Evolutionary conservation across 2,888 invertebrate genomes (phyloP).

Genomic region (Mesoligia furuncula): DNA sequence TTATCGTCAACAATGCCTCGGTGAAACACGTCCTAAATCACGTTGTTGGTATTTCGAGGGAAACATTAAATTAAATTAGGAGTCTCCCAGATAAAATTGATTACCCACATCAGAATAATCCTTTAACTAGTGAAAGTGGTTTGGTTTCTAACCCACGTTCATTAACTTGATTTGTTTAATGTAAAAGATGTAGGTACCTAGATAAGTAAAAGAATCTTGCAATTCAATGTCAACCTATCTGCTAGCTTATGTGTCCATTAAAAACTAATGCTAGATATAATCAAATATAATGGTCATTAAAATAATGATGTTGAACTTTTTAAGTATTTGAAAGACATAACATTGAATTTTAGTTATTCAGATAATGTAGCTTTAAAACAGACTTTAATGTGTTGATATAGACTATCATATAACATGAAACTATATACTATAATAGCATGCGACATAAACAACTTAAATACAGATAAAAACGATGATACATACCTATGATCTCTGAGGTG

Average conservation of each 20-base stretch:
- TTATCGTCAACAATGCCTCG: slow-evolving; percentile 86
- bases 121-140: slow-evolving; percentile 69
- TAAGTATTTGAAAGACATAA: slow-evolving; percentile 14
- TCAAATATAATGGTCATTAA: neutral
- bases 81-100: slow-evolving; percentile 72
- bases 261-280: neutral
- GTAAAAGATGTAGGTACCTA: neutral
- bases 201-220: neutral
- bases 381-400: slow-evolving; percentile 45
- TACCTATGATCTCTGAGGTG: slow-evolving; percentile 97
- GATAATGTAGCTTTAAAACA: slow-evolving; percentile 56
- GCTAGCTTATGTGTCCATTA: neutral
- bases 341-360: slow-evolving; percentile 36
- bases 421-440: slow-evolving; percentile 43
- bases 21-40: slow-evolving; percentile 85
- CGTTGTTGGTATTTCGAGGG: slow-evolving; percentile 82
- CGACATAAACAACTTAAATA: slow-evolving; percentile 45
- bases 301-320: slow-evolving; percentile 16
- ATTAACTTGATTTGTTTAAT: slow-evolving; percentile 30
- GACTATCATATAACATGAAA: slow-evolving; percentile 58
- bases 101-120: slow-evolving; percentile 53
- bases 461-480: slow-evolving; percentile 65
- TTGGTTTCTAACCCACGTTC: slow-evolving; percentile 32
- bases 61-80: slow-evolving; percentile 81
- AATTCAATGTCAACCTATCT: neutral